Conservation (phyloP, 1,140 invertebrate species). For the Aphidius gifuensis region DNA sequence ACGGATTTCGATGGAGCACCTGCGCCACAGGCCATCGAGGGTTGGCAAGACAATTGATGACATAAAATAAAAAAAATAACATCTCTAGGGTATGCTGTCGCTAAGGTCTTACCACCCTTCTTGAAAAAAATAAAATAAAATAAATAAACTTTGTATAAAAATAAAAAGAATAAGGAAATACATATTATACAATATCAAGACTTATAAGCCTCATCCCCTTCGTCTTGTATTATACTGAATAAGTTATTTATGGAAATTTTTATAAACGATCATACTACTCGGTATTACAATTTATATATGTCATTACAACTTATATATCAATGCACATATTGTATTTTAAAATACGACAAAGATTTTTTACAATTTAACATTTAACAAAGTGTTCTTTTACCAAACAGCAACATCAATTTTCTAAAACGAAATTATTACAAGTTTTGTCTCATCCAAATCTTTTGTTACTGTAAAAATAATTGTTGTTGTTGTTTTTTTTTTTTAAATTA, state of each 20-base stretch:
- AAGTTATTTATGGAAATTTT: slow-evolving; percentile 5
- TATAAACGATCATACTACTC: too few species aligned
- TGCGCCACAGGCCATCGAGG: slow-evolving; percentile 18
- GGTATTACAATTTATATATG: too few species aligned
- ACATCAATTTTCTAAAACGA: too few species aligned
- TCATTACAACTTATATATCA: too few species aligned
- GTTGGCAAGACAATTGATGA: slow-evolving; percentile 33
- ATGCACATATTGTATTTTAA: too few species aligned
- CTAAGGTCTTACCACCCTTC: slow-evolving; percentile 26
- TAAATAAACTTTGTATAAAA: slow-evolving; percentile 8
- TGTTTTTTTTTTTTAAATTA: too few species aligned
- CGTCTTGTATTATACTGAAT: slow-evolving; percentile 21
- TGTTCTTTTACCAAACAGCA: too few species aligned
- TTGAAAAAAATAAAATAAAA: slow-evolving; percentile 11
- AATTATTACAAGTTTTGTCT: too few species aligned
- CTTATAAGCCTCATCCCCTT: slow-evolving; percentile 9
- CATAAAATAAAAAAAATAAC: slow-evolving; percentile 24
- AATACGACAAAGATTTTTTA: too few species aligned
- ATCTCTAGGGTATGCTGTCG: slow-evolving; percentile 25
- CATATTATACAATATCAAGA: slow-evolving; percentile 20
- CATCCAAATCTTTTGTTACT: too few species aligned
- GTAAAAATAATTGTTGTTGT: too few species aligned
- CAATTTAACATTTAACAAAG: too few species aligned
- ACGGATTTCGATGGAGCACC: slow-evolving; percentile 12
- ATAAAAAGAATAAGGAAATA: slow-evolving; percentile 16